These are phyloP conservation scores for Palythoa caribaeorum DNA, from an alignment of 92 coral and sea anemone species.

Conservation along the genomic window DNA sequence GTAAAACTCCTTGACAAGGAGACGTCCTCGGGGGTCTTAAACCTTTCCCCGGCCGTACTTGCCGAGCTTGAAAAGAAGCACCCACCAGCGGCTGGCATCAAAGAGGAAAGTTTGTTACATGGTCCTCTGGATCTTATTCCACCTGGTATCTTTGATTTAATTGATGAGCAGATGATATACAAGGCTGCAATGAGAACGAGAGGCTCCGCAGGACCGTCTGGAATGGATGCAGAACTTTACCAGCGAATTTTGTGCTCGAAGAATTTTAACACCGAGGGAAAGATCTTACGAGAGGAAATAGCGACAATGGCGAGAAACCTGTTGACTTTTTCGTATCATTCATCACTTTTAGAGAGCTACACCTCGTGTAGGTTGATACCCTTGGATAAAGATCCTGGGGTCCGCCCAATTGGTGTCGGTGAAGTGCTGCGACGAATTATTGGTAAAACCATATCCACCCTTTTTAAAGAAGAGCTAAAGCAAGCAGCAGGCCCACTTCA, in stretches of 20 bases:
- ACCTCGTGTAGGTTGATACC: not conserved
- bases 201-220: not conserved
- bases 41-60: not conserved
- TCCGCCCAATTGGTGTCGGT: not conserved
- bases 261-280: not conserved
- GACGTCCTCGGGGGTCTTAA: not conserved
- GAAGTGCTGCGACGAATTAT: not conserved
- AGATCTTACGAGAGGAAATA: not conserved
- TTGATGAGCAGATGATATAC: not conserved
- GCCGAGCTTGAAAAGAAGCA: not conserved
- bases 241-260: not conserved
- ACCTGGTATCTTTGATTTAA: not conserved
- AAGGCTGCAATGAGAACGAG: not conserved
- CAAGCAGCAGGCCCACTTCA: not conserved
- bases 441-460: not conserved
- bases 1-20: not conserved
- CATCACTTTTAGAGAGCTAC: not conserved
- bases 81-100: slow-evolving; percentile 4
- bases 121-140: not conserved
- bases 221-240: not conserved
- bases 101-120: not conserved
- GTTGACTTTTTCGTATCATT: not conserved
- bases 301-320: not conserved
- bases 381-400: not conserved
- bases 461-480: not conserved